Evolutionary conservation across 2,113 vertebrate species (phyloP).

Genomic region (Notiomystis cincta): DNA sequence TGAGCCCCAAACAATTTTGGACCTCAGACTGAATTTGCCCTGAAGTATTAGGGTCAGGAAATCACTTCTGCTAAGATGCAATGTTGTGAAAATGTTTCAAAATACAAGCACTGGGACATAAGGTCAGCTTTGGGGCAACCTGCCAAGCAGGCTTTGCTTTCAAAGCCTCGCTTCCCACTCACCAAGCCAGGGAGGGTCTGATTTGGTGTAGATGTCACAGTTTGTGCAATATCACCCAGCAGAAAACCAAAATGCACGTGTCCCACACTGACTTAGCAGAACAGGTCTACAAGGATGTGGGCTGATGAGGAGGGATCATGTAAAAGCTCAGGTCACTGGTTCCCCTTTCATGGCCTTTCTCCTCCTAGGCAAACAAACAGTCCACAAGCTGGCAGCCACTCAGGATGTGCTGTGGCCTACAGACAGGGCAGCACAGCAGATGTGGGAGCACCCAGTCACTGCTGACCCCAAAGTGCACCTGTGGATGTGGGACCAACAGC

Average conservation of each 20-base stretch:
- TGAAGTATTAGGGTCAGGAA: neutral
- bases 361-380: neutral
- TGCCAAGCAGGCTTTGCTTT: neutral
- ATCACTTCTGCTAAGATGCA: neutral
- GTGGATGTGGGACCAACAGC: neutral
- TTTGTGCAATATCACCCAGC: constrained; percentile 3
- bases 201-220: neutral
- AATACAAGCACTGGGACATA: neutral
- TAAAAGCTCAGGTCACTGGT: neutral
- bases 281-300: neutral
- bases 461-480: neutral
- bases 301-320: neutral
- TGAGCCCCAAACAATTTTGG: neutral
- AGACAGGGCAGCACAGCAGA: neutral
- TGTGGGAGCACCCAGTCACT: neutral
- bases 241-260: neutral
- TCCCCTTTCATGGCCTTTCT: neutral
- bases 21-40: neutral
- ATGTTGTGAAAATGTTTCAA: neutral
- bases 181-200: neutral
- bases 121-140: neutral
- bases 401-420: neutral
- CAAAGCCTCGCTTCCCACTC: neutral
- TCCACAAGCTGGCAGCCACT: neutral
- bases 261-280: neutral